phyloP scores from a whole-genome alignment of 2,113 vertebrate genomes.

The Cichladusa arquata region DNA sequence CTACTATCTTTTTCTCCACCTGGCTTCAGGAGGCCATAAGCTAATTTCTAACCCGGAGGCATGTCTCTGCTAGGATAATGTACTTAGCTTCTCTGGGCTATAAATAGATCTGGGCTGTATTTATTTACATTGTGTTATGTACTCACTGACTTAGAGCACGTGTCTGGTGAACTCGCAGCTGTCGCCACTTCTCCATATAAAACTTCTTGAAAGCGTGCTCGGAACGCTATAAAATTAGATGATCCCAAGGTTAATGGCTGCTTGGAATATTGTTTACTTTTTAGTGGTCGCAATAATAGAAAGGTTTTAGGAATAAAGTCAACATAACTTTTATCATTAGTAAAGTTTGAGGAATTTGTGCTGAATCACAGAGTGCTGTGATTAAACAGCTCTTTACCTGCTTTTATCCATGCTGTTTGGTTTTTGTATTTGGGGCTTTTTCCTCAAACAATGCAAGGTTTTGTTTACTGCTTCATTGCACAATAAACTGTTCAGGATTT shows the following conservation, averaged over 20 bases:
- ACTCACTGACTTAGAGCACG: neutral
- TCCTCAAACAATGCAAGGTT: neutral
- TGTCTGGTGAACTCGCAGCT: neutral
- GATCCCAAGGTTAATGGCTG: neutral
- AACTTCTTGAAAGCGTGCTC: neutral
- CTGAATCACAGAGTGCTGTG: neutral
- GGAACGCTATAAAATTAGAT: neutral
- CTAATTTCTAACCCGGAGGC: neutral
- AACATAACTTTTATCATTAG: fast-evolving
- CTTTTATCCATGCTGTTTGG: neutral
- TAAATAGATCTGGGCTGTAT: neutral
- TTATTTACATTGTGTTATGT: neutral
- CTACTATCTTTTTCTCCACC: neutral
- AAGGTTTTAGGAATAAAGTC: neutral
- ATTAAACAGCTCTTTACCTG: constrained; percentile 29
- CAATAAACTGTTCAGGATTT: neutral
- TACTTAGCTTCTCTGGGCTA: neutral
- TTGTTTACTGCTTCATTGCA: constrained; percentile 34
- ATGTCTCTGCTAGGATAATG: neutral
- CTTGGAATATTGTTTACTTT: neutral
- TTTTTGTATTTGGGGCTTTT: neutral
- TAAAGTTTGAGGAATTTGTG: neutral
- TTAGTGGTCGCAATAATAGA: neutral
- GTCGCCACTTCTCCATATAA: neutral
- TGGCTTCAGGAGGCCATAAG: neutral